A percentile compares a stretch with the other conserved stretches of the same genome.
These are phyloP conservation scores for Phalacrocorax aristotelis DNA, from an alignment of 2,113 vertebrate genomes.

Conservation along the genomic window DNA sequence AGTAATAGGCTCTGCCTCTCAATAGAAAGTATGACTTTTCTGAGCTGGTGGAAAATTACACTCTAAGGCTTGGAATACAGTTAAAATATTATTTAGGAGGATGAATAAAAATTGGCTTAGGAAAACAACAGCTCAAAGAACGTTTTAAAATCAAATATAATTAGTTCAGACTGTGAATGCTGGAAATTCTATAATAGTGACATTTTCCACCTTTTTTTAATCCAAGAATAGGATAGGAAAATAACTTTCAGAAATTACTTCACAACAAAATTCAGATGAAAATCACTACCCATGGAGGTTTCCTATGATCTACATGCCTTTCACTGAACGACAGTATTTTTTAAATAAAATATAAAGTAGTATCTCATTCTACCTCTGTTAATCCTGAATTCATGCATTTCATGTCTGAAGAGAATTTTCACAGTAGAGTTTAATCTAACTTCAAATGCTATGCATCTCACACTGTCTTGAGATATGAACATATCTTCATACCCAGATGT, in stretches of 20 bases:
- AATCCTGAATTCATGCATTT: not conserved
- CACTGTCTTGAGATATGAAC: not conserved
- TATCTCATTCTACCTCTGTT: not conserved
- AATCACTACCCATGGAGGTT: not conserved
- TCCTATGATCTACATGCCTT: not conserved
- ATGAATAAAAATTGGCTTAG: not conserved
- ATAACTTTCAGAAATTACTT: not conserved
- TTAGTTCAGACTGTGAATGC: not conserved
- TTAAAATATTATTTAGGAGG: not conserved
- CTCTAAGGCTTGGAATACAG: not conserved
- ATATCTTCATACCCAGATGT: not conserved
- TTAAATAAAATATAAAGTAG: not conserved
- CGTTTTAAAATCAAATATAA: conserved; percentile 18
- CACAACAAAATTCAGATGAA: not conserved
- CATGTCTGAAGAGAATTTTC: not conserved
- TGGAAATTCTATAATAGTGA: not conserved
- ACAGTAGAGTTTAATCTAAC: not conserved
- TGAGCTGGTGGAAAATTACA: conserved; percentile 10
- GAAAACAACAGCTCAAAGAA: not conserved
- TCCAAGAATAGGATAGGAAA: not conserved
- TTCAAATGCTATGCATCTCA: not conserved
- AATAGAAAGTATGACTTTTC: not conserved
- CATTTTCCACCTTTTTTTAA: not conserved
- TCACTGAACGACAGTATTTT: not conserved
- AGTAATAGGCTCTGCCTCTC: not conserved